Base-by-base conservation (phyloP, 2,888 invertebrate species). In the Melanophora roralis region DNA sequence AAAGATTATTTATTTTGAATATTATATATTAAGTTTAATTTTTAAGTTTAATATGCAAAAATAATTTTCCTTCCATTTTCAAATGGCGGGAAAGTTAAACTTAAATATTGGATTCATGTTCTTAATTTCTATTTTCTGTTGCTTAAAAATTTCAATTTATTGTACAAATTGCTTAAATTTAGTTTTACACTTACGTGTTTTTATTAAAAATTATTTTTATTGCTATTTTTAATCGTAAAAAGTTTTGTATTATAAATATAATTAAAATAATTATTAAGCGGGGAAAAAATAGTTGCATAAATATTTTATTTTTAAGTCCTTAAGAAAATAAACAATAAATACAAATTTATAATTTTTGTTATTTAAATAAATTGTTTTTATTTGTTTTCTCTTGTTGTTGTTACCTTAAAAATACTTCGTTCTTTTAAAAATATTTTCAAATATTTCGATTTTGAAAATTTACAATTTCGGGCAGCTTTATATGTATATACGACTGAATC, bases 331-430 rank as follows among this genome's bases (percentile, higher is more conserved):
- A 67, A 27, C 69, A 75, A 81, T 57, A 77, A 72, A 75, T 78
- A 80, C 71, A 83, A 83, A 80, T 75, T 78, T 80, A 72, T 72
- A 72, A 72, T n/a, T 60, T 72, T 60, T 51, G 43, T 72, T 72
- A 60, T 69, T 21, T n/a, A 51, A 40, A 59, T 49, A 75, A 74
- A 76, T 43, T 75, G 27, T 83, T 82, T 27, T 60, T 53, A 21
- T 73, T 62, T 43, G 16, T 71, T 67, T 59, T 53, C 9, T 43
- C 12, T 8, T 47, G 7, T 40, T 65, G n/a, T n/a, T n/a, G n/a
- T n/a, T n/a, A n/a, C n/a, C n/a, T n/a, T n/a, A n/a, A n/a, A n/a
- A n/a, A n/a, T n/a, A n/a, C n/a, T n/a, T n/a, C n/a, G n/a, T n/a
- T n/a, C n/a, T n/a, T n/a, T n/a, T n/a, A n/a, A n/a, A n/a, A n/a